Evolutionary conservation across 1,140 invertebrate species (phyloP).

Genomic region (Aethina tumida): DNA sequence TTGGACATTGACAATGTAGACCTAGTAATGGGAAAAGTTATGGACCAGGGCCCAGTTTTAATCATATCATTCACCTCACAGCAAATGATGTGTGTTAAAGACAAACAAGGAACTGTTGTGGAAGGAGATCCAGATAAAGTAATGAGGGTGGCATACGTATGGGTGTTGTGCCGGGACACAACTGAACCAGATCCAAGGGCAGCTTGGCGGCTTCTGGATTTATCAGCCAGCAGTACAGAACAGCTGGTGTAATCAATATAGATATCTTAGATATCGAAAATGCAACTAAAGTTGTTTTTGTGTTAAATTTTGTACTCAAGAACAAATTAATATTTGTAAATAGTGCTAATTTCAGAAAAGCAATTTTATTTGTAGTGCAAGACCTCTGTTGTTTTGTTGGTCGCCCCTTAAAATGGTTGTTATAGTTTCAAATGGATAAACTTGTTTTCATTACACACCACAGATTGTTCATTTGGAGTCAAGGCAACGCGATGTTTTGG

Average conservation of each 20-base stretch:
- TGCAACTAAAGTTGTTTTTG: too few relatives aligned
- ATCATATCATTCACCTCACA: slow-evolving; percentile 94
- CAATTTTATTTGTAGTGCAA: too few relatives aligned
- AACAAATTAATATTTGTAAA: too few relatives aligned
- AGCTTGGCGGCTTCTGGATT: slow-evolving; percentile 92
- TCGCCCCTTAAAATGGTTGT: too few relatives aligned
- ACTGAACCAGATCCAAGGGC: slow-evolving; percentile 88
- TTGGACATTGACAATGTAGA: slow-evolving; percentile 94
- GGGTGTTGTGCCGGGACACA: slow-evolving; percentile 94
- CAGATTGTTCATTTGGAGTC: too few relatives aligned
- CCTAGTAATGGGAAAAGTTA: slow-evolving; percentile 93
- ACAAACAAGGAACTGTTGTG: slow-evolving; percentile 74
- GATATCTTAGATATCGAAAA: too few relatives aligned
- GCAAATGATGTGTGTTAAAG: slow-evolving; percentile 88
- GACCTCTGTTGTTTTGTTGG: too few relatives aligned
- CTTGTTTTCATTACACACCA: too few relatives aligned
- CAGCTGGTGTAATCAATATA: slow-evolving; percentile 84
- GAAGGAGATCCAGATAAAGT: slow-evolving; percentile 97
- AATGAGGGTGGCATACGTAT: slow-evolving; percentile 88
- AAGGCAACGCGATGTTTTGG: too few relatives aligned
- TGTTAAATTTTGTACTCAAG: too few relatives aligned
- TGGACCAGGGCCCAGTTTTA: slow-evolving; percentile 97
- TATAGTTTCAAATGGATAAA: too few relatives aligned
- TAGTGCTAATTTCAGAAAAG: too few relatives aligned
- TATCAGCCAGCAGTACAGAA: slow-evolving; percentile 80